Percentiles rank a stretch among this genome's conserved stretches.
Conservation (phyloP, 64 coral and sea anemone genomes). For the Pachyseris speciosa region DNA sequence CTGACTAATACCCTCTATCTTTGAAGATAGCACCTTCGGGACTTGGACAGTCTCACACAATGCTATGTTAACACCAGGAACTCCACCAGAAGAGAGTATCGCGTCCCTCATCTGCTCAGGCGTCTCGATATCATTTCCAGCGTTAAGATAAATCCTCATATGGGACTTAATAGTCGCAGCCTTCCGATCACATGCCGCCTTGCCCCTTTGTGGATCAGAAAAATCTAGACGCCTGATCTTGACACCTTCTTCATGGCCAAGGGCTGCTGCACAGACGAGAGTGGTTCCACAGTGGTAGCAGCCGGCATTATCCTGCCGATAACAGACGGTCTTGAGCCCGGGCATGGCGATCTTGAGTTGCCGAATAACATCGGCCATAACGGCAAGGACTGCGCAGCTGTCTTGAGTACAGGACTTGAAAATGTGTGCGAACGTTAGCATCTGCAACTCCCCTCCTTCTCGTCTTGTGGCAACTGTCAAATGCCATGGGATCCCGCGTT, state of each 20-base stretch:
- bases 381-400: too few species aligned
- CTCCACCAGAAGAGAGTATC: too few species aligned
- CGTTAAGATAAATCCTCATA: conserved; percentile 41
- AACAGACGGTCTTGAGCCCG: too few species aligned
- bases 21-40: too few species aligned
- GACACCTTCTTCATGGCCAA: conserved; percentile 43
- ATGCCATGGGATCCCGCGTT: not conserved
- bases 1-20: too few species aligned
- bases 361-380: too few species aligned
- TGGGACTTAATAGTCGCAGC: conserved; percentile 49
- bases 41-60: too few species aligned
- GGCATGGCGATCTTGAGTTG: too few species aligned
- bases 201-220: conserved; percentile 59
- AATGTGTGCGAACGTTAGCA: too few species aligned
- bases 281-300: conserved; percentile 40
- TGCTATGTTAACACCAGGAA: too few species aligned
- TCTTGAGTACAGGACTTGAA: too few species aligned
- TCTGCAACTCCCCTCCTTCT: too few species aligned
- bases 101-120: conserved; percentile 29
- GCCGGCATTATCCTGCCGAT: not conserved
- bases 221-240: conserved; percentile 43
- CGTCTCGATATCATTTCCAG: conserved; percentile 35
- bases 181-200: conserved; percentile 39
- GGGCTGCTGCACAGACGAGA: conserved; percentile 23
- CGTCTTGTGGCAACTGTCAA: not conserved